Base-by-base conservation (phyloP, 2,888 invertebrate species). In the Pachliopta kotzebuea region DNA sequence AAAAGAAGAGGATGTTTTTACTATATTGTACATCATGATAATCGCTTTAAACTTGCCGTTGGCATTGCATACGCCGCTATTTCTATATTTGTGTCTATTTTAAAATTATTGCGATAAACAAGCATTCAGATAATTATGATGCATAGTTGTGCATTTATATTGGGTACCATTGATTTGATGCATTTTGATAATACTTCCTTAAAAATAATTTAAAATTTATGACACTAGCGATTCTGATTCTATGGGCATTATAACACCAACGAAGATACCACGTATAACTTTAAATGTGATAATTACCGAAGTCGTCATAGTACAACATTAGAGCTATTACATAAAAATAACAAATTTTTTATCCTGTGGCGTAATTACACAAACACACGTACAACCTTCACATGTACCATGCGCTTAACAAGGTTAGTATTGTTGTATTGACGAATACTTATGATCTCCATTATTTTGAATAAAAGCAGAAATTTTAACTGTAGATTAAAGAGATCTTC, bases 341-440 rank as follows among this genome's bases (percentile, higher is more conserved):
- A 49, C 45, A 59, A 55, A 45, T 31, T 21, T 54, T 55, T 26
- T 59, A 63, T 59, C 57, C 53, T 26, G 42, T 20, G 31, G 29
- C 11, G 56, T 56, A 52, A 64, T 52, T 50, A 59, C 49, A 54
- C 29, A 59, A 42, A 49, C 42, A 49, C 55, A 45, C 49, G 56
- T 42, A 49, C n/a, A 45, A 23, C 64, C 64, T 64, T 64, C 60
- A 56, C 56, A 52, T 55, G 52, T 50, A 49, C 59, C 50, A 24
- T 21, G 52, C 52, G 56, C 23, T 21, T 20, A 64, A 56, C 64
- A 53, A 64, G 64, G 64, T 29, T 60, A 52, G 21, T 50, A 52
- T 60, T 42, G 52, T 64, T 64, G 60, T 56, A 60, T 52, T 56
- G 56, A 60, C 60, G 50, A 64, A 54, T 60, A 8, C 18, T 7